phyloP scores from a whole-genome alignment of 1,140 invertebrate species.

The Atta colombica region DNA sequence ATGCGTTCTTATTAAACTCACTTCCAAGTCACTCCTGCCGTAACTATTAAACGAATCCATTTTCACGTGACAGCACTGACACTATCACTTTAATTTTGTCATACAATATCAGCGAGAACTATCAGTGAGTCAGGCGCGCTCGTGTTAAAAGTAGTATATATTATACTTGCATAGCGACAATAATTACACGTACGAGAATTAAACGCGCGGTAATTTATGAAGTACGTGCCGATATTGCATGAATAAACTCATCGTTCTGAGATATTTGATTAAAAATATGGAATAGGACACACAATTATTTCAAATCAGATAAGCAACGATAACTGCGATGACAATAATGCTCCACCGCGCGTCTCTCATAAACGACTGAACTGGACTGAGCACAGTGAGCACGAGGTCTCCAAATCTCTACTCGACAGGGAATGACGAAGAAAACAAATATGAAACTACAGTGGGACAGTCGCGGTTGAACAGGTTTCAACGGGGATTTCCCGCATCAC shows the following conservation, averaged over 20 bases:
- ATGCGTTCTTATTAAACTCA: conserved; percentile 62
- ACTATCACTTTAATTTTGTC: conserved; percentile 12
- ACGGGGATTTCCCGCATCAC: conserved; percentile 80
- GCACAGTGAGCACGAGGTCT: conserved; percentile 31
- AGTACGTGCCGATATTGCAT: neutral
- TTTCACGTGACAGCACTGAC: neutral
- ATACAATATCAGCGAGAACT: conserved; percentile 21
- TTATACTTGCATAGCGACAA: neutral
- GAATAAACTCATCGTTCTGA: neutral
- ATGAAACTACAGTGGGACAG: conserved; percentile 44
- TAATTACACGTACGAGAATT: neutral
- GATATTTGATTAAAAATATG: neutral
- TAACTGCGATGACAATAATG: neutral
- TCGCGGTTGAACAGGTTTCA: conserved; percentile 71
- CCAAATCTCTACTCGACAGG: neutral
- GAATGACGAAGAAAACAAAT: conserved; percentile 60
- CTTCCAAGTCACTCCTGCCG: conserved; percentile 75
- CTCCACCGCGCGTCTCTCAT: neutral
- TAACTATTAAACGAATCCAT: conserved; percentile 77
- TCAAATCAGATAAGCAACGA: neutral
- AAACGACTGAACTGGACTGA: conserved; percentile 32
- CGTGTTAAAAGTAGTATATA: neutral
- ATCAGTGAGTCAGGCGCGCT: neutral
- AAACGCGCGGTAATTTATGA: conserved; percentile 14
- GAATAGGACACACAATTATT: neutral